Evolutionary conservation across 2,888 invertebrate species (phyloP).

Genomic region (Brachypalpus laphriformis): DNA sequence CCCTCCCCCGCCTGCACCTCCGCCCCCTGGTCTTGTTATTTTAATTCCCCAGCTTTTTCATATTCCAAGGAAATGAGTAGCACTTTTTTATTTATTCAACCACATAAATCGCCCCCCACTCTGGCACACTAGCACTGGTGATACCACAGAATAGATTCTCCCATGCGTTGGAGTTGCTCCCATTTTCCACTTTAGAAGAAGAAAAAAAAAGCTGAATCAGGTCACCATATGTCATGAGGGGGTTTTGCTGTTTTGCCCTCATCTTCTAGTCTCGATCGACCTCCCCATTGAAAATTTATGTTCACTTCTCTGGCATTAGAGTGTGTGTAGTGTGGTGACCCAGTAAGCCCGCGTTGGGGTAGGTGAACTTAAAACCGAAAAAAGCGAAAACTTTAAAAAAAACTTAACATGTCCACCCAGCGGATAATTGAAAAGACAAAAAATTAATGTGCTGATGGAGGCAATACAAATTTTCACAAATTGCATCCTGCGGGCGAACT

Average conservation of each 20-base stretch:
- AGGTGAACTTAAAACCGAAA: slow-evolving; percentile 45
- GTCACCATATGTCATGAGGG: slow-evolving; percentile 61
- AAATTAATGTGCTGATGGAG: slow-evolving; percentile 45
- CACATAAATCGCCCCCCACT: slow-evolving; percentile 41
- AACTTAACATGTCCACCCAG: slow-evolving; percentile 23
- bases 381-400: not conserved
- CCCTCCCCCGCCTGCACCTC: not conserved
- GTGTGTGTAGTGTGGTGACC: slow-evolving; percentile 24
- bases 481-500: slow-evolving; percentile 67
- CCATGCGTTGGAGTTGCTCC: slow-evolving; percentile 68
- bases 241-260: slow-evolving; percentile 26
- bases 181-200: slow-evolving; percentile 62
- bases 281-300: slow-evolving; percentile 35
- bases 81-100: slow-evolving; percentile 61
- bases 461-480: slow-evolving; percentile 54
- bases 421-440: slow-evolving; percentile 59
- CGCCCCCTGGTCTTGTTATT: slow-evolving; percentile 23
- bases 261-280: slow-evolving; percentile 24
- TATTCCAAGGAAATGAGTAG: slow-evolving; percentile 31
- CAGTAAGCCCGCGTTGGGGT: slow-evolving; percentile 51
- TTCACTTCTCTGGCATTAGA: not conserved
- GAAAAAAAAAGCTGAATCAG: slow-evolving; percentile 40
- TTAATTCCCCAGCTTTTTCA: slow-evolving; percentile 46
- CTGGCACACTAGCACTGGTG: slow-evolving; percentile 42
- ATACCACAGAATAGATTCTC: slow-evolving; percentile 50